Evolutionary conservation across 2,797 vertebrate genomes (phyloP).

Genomic region (Carapus acus): DNA sequence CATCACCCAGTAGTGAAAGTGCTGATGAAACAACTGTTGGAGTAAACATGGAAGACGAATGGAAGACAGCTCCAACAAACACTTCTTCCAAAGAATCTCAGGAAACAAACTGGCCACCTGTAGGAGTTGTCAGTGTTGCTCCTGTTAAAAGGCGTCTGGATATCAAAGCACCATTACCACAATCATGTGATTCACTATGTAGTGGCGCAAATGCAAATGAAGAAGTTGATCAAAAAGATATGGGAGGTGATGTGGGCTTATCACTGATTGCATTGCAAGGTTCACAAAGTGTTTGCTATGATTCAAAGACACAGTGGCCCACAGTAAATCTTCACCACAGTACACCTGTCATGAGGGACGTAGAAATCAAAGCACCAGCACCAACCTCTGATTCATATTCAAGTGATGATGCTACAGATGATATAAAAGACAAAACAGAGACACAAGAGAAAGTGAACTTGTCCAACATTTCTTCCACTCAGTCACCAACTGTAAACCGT

Average conservation of each 20-base stretch:
- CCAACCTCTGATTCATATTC: neutral
- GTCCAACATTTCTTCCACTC: neutral
- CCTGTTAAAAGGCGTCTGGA: conserved; percentile 32
- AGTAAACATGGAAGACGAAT: neutral
- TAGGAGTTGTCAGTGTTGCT: conserved; percentile 5
- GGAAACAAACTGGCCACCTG: neutral
- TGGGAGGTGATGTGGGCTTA: no score
- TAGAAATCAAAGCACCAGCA: conserved; percentile 8
- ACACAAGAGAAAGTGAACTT: neutral
- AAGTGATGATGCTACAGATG: no score
- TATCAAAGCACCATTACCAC: conserved; percentile 14
- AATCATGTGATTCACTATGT: neutral
- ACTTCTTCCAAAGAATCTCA: neutral
- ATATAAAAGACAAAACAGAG: neutral
- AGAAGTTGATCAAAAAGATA: neutral
- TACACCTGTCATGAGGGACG: no score
- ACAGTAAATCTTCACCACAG: neutral
- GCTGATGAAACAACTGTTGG: neutral
- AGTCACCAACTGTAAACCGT: neutral
- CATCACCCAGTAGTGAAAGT: no score
- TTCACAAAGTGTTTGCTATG: no score
- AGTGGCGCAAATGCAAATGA: conserved; percentile 25
- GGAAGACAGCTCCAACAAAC: neutral
- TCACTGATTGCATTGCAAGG: neutral
- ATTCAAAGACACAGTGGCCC: neutral